Evolutionary conservation across 1,140 invertebrate genomes (phyloP), one percentile per base, ranked within the genome.

Genomic region (Dolichoris vasculosae): DNA sequence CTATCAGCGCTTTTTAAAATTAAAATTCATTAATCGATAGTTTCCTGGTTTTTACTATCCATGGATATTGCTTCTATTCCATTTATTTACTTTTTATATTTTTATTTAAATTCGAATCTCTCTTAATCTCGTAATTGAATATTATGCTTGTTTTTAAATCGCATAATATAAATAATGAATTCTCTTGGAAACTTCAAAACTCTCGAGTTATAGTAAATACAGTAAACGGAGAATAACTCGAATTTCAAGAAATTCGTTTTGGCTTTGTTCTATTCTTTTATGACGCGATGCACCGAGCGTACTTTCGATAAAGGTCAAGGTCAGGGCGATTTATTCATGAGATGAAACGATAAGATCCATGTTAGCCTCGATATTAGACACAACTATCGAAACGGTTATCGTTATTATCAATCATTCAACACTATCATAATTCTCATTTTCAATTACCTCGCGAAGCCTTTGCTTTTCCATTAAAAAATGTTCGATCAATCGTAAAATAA

Each of bases 261-360:
- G 38, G 8, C 30, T 23, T 26, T 71, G 4, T 23, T 38, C 1
- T 38, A 2, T n/a, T 69, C 13, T 40, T 43, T 43, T 0, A 43
- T 43, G 20, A n/a, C 26, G 69, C 40, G 69, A n/a, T 43, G 23
- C 38, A 73, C 38, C 8, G 40, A 73, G 43, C 35, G 38, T 73
- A 26, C 69, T n/a, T 43, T 0, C 38, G 23, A 73, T 43, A 26
- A 55, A 82, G 84, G 87, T 83, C 84, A 86, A 55, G 87, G 87
- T 63, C 84, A 63, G 63, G 75, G 48, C 64, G 35, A 83, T 64
- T 84, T 40, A 48, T 76, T 73, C 78, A 43, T 38, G 51, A 38
- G 78, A 35, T 69, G 4, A 1, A 4, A 38, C 35, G 64, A 38
- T 38, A 38, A 38, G 32, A 38, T 20, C 8, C 35, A 69, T 23